Evolutionary conservation across 2,888 invertebrate species (phyloP).

Genomic region (Copidosoma aretas): DNA sequence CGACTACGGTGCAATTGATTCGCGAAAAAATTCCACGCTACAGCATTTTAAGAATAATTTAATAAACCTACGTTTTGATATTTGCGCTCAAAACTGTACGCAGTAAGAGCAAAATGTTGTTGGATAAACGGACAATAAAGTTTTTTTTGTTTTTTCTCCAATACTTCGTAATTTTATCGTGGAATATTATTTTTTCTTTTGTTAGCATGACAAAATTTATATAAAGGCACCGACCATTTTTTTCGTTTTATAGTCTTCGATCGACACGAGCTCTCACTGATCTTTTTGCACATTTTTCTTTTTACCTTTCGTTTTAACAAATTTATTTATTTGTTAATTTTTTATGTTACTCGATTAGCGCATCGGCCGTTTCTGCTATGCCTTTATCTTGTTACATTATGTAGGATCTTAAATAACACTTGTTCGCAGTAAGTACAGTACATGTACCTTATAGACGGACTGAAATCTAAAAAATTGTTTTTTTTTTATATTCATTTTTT

Average conservation of each 20-base stretch:
- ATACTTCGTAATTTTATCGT: constrained; percentile 14
- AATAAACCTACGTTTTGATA: constrained; percentile 1
- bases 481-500: constrained; percentile 13
- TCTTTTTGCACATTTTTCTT: constrained; percentile 33
- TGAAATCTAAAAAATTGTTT: constrained; percentile 24
- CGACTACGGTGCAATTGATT: no score
- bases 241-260: constrained; percentile 48
- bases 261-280: constrained; percentile 33
- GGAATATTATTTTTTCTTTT: constrained; percentile 16
- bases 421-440: constrained; percentile 5
- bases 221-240: constrained; percentile 46
- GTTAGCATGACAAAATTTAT: constrained; percentile 35
- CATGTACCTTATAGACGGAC: constrained; percentile 21
- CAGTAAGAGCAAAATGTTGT: not conserved
- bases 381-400: constrained; percentile 12
- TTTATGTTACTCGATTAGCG: constrained; percentile 29
- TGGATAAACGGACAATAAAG: not conserved
- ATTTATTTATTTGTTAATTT: constrained; percentile 24
- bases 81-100: constrained; percentile 1
- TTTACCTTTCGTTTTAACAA: constrained; percentile 17
- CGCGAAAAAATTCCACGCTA: not conserved
- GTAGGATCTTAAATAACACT: constrained; percentile 28
- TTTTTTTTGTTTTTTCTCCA: constrained; percentile 4
- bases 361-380: constrained; percentile 45
- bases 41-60: constrained; percentile 5